Percentiles rank a stretch among this genome's conserved stretches.
Evolutionary conservation across 2,113 vertebrate species (phyloP).

Genomic region (Macrotis lagotis): DNA sequence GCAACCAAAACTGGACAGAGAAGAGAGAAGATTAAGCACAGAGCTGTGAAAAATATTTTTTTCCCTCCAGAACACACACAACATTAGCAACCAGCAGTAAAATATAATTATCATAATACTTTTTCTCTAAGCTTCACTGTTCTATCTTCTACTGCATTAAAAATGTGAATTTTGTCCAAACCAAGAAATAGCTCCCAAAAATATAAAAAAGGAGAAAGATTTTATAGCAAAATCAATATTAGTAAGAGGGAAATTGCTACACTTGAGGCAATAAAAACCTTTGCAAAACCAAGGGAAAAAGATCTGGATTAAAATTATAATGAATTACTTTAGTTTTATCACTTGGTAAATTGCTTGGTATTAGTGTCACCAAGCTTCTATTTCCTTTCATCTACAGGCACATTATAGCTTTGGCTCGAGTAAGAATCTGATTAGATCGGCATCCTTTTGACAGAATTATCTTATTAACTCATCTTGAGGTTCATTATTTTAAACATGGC

Average conservation of each 20-base stretch:
- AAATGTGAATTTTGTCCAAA: conserved; percentile 77
- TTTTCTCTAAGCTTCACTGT: conserved; percentile 75
- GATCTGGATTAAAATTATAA: conserved; percentile 67
- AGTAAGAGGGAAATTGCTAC: conserved; percentile 70
- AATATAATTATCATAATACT: conserved; percentile 76
- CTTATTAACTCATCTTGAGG: conserved; percentile 3
- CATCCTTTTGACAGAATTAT: background rate
- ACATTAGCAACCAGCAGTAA: conserved; percentile 67
- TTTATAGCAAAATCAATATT: conserved; percentile 79
- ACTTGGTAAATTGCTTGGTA: conserved; percentile 57
- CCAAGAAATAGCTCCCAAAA: conserved; percentile 71
- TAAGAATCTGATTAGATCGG: background rate
- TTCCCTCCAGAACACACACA: conserved; percentile 39
- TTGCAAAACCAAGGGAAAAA: conserved; percentile 52
- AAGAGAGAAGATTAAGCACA: background rate
- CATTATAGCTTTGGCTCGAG: background rate
- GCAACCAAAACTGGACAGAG: conserved; percentile 2
- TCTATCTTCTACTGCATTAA: conserved; percentile 67
- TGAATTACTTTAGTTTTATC: conserved; percentile 71
- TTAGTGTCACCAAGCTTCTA: background rate
- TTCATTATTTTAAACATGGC: background rate
- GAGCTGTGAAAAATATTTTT: background rate
- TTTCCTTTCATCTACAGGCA: conserved; percentile 14
- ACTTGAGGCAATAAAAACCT: conserved; percentile 70
- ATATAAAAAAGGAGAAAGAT: conserved; percentile 52